Evolutionary conservation across 2,888 invertebrate species (phyloP), one percentile per base, ranked within the genome.

Genomic region (Nycteola revayana): DNA sequence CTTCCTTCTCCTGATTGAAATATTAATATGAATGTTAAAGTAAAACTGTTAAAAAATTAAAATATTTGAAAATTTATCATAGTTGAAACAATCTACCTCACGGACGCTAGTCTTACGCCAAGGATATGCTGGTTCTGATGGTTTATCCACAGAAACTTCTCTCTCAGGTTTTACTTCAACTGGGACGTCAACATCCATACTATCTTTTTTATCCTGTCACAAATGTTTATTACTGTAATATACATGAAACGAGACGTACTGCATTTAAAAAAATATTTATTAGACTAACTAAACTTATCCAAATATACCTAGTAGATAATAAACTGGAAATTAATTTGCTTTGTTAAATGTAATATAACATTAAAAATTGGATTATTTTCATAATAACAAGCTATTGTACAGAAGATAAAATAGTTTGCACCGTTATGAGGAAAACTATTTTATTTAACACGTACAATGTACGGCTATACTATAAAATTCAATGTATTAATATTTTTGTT

Each of bases 41-140:
- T n/a, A n/a, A n/a, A n/a, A n/a, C n/a, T n/a, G n/a, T n/a, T n/a
- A n/a, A n/a, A n/a, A n/a, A n/a, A n/a, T n/a, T n/a, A n/a, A n/a
- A n/a, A n/a, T n/a, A n/a, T n/a, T n/a, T n/a, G n/a, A n/a, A n/a
- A n/a, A n/a, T n/a, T n/a, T n/a, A n/a, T n/a, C n/a, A n/a, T n/a
- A n/a, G n/a, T n/a, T n/a, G n/a, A n/a, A n/a, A n/a, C n/a, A n/a
- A 39, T 35, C 31, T 55, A 55, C 57, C 57, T 55, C 40, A 14
- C 30, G 29, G 23, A 35, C 4, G 23, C 49, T 55, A 35, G 57
- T 51, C 22, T 31, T 50, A 11, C 45, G 53, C 54, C 56, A 49
- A 10, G 55, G 51, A 8, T 44, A 54, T 4, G 49, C 46, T 0
- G 59, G 48, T 38, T 60, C 37, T 7, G 47, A 29, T 20, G 59